phyloP scores from a whole-genome alignment of 2,888 invertebrate species.

The Amiota mariae region DNA sequence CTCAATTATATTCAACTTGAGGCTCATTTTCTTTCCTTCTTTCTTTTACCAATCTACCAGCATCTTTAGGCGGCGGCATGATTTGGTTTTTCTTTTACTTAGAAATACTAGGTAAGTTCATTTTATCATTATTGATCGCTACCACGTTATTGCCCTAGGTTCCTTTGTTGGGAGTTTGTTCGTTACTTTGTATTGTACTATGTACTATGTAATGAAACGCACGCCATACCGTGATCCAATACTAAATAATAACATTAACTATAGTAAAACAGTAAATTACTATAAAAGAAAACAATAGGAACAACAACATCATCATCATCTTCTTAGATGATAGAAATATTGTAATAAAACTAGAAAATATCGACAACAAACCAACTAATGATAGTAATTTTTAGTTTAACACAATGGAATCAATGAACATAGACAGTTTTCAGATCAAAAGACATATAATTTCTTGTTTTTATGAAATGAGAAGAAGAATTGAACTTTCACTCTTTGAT shows the following conservation, averaged over 20 bases:
- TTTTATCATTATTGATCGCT: slow-evolving; percentile 57
- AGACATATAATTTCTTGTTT: too few species aligned
- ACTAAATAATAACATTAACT: background rate
- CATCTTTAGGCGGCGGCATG: slow-evolving; percentile 38
- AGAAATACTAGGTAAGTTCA: slow-evolving; percentile 15
- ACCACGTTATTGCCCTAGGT: slow-evolving; percentile 68
- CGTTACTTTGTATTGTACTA: too few species aligned
- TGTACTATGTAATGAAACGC: background rate
- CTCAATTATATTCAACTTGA: slow-evolving; percentile 42
- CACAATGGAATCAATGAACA: background rate
- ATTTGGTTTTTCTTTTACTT: slow-evolving; percentile 26
- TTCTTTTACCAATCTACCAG: slow-evolving; percentile 31
- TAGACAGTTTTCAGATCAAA: slow-evolving; percentile 1
- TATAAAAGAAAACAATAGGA: background rate
- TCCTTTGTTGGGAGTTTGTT: background rate
- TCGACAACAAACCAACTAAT: slow-evolving; percentile 17
- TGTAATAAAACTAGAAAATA: slow-evolving; percentile 4
- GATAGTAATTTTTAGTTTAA: background rate
- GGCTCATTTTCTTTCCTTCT: too few species aligned
- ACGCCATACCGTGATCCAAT: background rate
- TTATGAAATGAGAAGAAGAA: background rate
- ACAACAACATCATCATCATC: background rate
- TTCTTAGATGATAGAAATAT: too few species aligned
- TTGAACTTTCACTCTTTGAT: slow-evolving; percentile 23
- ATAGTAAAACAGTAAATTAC: background rate